phyloP scores from a whole-genome alignment of 2,888 invertebrate genomes.

The Bellardia pandia region DNA sequence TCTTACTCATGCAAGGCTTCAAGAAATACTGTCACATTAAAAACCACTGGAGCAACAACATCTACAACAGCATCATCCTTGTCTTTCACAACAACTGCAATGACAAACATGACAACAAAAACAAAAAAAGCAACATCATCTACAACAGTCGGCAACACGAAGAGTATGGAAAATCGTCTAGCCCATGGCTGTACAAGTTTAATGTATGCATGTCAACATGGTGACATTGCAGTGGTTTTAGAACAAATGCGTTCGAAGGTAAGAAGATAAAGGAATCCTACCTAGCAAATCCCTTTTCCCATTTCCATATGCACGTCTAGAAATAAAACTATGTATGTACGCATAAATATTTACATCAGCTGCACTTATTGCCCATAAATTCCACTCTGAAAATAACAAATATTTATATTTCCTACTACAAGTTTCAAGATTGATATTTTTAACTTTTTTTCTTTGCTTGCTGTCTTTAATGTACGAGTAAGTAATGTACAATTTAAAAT shows the following conservation, averaged over 20 bases:
- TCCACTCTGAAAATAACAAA: neutral
- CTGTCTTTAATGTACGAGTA: neutral
- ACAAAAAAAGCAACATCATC: neutral
- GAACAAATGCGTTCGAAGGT: constrained; percentile 91
- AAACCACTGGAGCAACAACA: constrained; percentile 53
- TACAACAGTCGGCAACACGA: constrained; percentile 39
- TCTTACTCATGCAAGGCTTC: neutral
- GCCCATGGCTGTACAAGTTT: constrained; percentile 91
- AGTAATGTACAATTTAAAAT: neutral
- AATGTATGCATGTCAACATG: constrained; percentile 97
- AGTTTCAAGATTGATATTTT: constrained; percentile 24
- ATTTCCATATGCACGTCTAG: neutral
- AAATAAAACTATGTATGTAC: neutral
- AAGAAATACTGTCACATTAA: constrained; percentile 25
- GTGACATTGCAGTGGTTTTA: constrained; percentile 90
- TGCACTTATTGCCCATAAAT: constrained; percentile 25
- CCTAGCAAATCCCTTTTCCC: constrained; percentile 1
- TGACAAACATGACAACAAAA: constrained; percentile 39
- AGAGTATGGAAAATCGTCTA: constrained; percentile 82
- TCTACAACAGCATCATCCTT: constrained; percentile 47
- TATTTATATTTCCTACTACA: constrained; percentile 8
- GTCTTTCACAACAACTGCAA: constrained; percentile 34
- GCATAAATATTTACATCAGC: constrained; percentile 18
- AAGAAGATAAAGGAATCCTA: constrained; percentile 75
- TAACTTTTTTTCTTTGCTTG: neutral